A percentile compares a stretch with the other conserved stretches of the same genome.
These are phyloP conservation scores for Aromia moschata DNA, from an alignment of 2,888 invertebrate genomes.

Conservation along the genomic window DNA sequence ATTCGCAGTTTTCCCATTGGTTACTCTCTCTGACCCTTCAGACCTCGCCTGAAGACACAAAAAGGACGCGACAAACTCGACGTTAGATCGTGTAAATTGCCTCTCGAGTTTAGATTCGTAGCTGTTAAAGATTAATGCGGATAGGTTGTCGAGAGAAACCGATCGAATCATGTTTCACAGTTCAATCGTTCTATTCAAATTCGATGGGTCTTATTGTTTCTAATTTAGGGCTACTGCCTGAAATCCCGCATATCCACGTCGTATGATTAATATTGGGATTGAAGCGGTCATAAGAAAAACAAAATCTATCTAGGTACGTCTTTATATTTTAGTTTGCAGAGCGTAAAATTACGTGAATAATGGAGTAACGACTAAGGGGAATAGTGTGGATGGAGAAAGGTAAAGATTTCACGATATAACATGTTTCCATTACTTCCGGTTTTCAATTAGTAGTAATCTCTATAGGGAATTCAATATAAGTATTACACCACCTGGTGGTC, in stretches of 20 bases:
- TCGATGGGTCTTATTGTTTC: constrained; percentile 8
- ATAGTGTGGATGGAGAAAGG: no score
- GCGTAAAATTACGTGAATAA: no score
- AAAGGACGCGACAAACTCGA: background rate
- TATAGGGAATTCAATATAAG: no score
- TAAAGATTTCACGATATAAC: no score
- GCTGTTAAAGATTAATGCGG: constrained; percentile 9
- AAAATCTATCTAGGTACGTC: no score
- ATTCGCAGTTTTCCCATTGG: background rate
- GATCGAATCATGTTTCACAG: constrained; percentile 15
- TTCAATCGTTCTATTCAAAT: constrained; percentile 10
- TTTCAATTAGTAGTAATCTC: no score
- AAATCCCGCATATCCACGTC: background rate
- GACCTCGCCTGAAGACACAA: constrained; percentile 4
- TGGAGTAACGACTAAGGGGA: no score
- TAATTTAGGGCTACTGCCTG: background rate
- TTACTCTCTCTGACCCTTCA: background rate
- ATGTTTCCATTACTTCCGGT: no score
- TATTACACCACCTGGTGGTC: no score
- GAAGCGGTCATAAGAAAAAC: no score
- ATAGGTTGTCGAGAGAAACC: constrained; percentile 8
- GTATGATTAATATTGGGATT: no score
- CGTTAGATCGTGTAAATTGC: constrained; percentile 13
- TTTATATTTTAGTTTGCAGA: no score
- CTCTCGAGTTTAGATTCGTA: constrained; percentile 12